Percentiles rank a stretch among this genome's conserved stretches.
phyloP scores from a whole-genome alignment of 2,113 vertebrate species.

The Solenodon paradoxus region DNA sequence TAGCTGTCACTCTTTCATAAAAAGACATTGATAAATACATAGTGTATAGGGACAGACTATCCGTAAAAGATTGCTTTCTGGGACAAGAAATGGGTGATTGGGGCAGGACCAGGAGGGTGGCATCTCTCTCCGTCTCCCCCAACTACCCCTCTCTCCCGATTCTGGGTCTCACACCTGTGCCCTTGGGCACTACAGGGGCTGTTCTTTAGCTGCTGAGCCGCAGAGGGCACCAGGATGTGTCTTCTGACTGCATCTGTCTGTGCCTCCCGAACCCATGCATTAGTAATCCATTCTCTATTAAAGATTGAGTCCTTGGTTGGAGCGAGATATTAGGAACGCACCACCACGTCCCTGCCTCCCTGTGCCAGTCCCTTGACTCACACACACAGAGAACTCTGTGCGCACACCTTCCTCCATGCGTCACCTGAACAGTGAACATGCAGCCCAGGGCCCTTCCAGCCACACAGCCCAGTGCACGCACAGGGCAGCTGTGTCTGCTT shows the following conservation, averaged over 20 bases:
- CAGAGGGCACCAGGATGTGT: too few relatives aligned
- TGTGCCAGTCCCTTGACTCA: background rate
- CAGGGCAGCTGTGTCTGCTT: background rate
- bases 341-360: background rate
- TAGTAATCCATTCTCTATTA: background rate
- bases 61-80: background rate
- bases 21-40: background rate
- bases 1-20: background rate
- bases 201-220: too few relatives aligned
- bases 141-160: too few relatives aligned
- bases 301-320: background rate
- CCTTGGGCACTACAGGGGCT: too few relatives aligned
- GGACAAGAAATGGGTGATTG: background rate
- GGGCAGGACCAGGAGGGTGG: background rate
- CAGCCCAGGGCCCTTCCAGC: background rate
- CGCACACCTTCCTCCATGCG: background rate
- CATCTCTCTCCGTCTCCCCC: too few relatives aligned
- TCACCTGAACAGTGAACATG: background rate
- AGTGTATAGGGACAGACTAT: background rate
- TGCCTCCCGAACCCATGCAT: background rate
- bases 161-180: too few relatives aligned
- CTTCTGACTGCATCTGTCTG: too few relatives aligned
- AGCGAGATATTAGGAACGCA: background rate
- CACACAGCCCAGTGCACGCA: fast-evolving
- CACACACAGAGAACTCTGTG: background rate